Evolutionary conservation across 2,797 vertebrate species (phyloP).

Genomic region (Phataginus tricuspis): DNA sequence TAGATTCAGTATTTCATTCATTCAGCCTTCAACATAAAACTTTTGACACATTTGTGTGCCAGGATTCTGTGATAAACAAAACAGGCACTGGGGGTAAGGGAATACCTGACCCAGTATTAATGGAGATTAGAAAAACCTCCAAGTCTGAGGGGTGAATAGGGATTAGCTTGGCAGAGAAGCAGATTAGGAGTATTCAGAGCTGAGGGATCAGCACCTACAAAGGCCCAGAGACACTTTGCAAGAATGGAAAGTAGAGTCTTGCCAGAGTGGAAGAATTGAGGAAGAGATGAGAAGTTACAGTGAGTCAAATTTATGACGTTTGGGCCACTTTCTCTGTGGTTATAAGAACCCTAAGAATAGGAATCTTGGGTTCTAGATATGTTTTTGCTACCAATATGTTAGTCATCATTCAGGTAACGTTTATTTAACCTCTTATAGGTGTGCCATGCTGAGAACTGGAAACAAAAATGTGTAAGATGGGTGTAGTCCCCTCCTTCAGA

Average conservation of each 20-base stretch:
- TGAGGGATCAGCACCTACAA: not conserved
- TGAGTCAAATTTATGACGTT: not conserved
- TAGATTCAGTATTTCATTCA: slow-evolving; percentile 25
- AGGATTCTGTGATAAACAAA: slow-evolving; percentile 50
- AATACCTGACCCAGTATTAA: not conserved
- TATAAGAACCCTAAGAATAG: not conserved
- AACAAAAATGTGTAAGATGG: not conserved
- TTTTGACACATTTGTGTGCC: not conserved
- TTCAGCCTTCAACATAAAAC: not conserved
- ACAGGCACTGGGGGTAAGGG: not conserved
- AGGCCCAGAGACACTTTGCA: not conserved
- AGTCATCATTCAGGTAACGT: not conserved
- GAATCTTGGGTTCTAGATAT: not conserved
- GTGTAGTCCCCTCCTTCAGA: not conserved
- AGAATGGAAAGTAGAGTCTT: not conserved
- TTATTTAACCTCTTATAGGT: slow-evolving; percentile 3
- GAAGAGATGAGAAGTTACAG: not conserved
- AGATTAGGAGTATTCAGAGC: not conserved
- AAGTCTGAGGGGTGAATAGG: not conserved
- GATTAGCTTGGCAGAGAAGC: slow-evolving; percentile 14
- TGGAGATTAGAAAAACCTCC: not conserved
- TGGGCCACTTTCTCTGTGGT: not conserved
- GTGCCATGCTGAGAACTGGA: not conserved
- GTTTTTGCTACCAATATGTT: slow-evolving; percentile 9
- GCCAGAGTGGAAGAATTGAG: not conserved